Evolutionary conservation across 1,140 invertebrate species (phyloP).

Genomic region (Lamellibrachia luymesi): DNA sequence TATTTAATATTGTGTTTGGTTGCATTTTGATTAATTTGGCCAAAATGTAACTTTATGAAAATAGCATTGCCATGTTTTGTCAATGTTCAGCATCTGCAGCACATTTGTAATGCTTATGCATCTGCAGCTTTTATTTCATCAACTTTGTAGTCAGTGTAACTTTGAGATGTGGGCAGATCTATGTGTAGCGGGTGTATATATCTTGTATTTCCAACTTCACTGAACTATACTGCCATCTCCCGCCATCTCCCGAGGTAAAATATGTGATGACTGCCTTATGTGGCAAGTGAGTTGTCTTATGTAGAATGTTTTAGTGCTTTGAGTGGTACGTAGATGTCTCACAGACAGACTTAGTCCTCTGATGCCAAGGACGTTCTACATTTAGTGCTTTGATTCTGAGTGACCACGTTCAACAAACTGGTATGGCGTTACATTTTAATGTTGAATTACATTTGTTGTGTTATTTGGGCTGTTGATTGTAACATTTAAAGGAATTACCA

Average conservation of each 20-base stretch:
- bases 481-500: background rate
- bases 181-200: background rate
- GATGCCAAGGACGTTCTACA: background rate
- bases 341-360: background rate
- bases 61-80: background rate
- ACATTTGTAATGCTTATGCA: background rate
- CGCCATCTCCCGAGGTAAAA: background rate
- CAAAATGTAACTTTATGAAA: background rate
- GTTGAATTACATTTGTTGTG: background rate
- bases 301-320: background rate
- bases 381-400: too few species aligned
- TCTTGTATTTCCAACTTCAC: background rate
- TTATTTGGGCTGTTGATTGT: background rate
- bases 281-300: background rate
- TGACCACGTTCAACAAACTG: background rate
- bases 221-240: background rate
- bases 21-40: too few species aligned
- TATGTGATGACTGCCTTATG: background rate
- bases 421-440: background rate
- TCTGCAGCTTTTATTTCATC: background rate
- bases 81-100: background rate
- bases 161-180: background rate
- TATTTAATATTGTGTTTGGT: too few species aligned
- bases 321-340: background rate
- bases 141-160: background rate